Percentiles rank a stretch among this genome's conserved stretches.
These are phyloP conservation scores for Bufo gargarizans DNA, from an alignment of 2,113 vertebrate species.

Conservation along the genomic window DNA sequence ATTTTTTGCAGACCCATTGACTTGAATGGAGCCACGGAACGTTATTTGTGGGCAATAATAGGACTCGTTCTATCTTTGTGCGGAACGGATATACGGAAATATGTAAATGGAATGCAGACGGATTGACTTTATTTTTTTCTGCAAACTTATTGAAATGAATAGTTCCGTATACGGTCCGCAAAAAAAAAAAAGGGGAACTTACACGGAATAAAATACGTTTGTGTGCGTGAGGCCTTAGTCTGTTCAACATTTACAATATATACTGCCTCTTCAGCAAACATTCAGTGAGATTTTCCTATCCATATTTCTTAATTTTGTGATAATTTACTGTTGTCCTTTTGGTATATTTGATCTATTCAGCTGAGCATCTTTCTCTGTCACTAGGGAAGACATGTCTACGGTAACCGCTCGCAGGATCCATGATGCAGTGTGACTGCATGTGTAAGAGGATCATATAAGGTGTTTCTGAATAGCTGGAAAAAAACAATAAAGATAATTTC, in stretches of 20 bases:
- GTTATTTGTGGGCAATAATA: too few species aligned
- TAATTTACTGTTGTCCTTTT: neutral
- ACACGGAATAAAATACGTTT: too few species aligned
- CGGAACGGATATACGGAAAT: too few species aligned
- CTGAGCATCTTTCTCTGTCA: neutral
- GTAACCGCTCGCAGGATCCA: neutral
- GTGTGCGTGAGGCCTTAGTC: too few species aligned
- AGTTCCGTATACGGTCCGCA: too few species aligned
- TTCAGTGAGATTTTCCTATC: neutral
- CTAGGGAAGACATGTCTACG: neutral
- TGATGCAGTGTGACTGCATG: neutral
- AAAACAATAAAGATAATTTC: conserved; percentile 37
- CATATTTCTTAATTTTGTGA: neutral
- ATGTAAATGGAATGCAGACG: too few species aligned
- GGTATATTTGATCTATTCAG: neutral
- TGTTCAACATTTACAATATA: neutral
- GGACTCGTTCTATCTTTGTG: too few species aligned
- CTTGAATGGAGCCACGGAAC: too few species aligned
- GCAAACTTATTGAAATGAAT: too few species aligned
- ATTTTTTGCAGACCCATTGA: too few species aligned
- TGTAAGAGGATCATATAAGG: neutral
- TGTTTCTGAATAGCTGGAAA: neutral
- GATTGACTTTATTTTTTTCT: too few species aligned
- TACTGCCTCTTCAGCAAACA: neutral
- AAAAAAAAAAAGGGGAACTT: too few species aligned